Evolutionary conservation across 2,888 invertebrate genomes (phyloP), one percentile per base, ranked within the genome.

Genomic region (Diarsia mendica): DNA sequence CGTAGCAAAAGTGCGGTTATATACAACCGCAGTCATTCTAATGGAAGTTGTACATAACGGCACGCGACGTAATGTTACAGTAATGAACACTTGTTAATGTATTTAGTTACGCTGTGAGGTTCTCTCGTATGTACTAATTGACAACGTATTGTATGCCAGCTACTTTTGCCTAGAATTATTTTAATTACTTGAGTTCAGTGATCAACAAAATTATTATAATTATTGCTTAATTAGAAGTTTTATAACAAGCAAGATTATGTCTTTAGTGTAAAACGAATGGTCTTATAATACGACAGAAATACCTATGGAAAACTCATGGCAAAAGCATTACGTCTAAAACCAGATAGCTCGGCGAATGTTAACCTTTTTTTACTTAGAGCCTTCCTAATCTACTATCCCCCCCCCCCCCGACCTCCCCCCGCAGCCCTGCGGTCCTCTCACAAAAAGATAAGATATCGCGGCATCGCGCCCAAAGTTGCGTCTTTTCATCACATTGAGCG

Each of bases 391-490:
- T 82, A 58, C 49, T 68, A 5, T 10, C 55, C 69, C 63, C 39
- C n/a, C 5, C 44, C 49, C 15, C 70, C 60, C 46, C n/a, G 2
- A 33, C 39, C 20, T 60, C 6, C 0, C 49, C 28, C 48, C 49
- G 0, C 28, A 18, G 4, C 23, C 64, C 33, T 11, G 20, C 48
- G 11, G 70, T n/a, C 73, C 71, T 66, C 67, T 71, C 64, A 85
- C 83, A 72, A 79, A 75, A 72, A 82, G 76, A 83, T 85, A 67
- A 46, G 58, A 28, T 83, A 85, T 84, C 85, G 69, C 63, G 74
- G 60, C 79, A 67, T 82, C 83, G 63, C 63, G 77, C 77, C 84
- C 83, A 87, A 87, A 89, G 88, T 89, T 87, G 85, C 85, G 88
- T 82, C 82, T 86, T 87, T 89, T 88, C 85, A 85, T 87, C 85